These are phyloP conservation scores for Tarsius wallacei DNA, from an alignment of 2,797 vertebrate genomes.

Conservation along the genomic window DNA sequence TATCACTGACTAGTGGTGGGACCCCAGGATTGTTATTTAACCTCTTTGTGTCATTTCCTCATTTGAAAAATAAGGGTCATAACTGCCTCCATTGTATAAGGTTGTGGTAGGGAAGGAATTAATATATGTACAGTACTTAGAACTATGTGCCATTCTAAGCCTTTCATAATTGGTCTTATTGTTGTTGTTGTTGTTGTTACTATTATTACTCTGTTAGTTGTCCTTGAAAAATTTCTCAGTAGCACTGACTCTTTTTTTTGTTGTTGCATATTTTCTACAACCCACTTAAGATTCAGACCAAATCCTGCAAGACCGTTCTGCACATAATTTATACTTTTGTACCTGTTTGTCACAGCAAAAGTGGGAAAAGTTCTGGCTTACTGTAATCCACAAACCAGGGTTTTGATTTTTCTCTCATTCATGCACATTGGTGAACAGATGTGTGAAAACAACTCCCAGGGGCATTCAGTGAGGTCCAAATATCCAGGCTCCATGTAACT, in stretches of 20 bases:
- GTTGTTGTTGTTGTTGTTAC: not conserved
- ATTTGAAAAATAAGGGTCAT: not conserved
- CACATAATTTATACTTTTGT: not conserved
- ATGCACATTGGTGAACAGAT: not conserved
- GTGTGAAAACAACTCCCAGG: not conserved
- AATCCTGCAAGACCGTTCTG: not conserved
- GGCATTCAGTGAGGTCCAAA: not conserved
- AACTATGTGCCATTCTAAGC: not conserved
- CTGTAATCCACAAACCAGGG: not conserved
- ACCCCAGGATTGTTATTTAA: not conserved
- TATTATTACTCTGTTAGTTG: not conserved
- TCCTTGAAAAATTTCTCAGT: not conserved
- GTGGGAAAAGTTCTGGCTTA: not conserved
- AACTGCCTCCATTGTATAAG: not conserved
- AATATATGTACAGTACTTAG: not conserved
- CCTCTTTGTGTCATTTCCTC: not conserved
- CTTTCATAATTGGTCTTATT: not conserved
- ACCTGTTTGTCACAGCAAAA: not conserved
- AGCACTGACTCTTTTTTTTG: not conserved
- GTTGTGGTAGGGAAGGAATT: not conserved
- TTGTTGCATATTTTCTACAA: not conserved
- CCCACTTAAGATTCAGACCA: not conserved
- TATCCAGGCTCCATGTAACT: not conserved
- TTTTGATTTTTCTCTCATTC: not conserved
- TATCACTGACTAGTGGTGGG: not conserved